phyloP scores from a whole-genome alignment of 1,140 invertebrate species.

The Caenorhabditis tropicalis region DNA sequence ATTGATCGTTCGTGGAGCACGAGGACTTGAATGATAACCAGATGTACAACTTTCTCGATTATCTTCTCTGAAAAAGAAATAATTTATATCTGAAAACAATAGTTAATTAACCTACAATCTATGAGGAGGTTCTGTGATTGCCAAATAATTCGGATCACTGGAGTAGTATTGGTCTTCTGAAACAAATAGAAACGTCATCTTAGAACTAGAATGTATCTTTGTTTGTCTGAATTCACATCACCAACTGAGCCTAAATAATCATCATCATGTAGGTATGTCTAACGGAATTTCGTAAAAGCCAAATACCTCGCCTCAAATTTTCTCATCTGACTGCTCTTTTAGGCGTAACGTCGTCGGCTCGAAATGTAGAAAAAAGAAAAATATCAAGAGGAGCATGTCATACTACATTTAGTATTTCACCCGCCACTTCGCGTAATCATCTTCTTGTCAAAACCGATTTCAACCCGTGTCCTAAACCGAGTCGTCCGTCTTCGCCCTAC shows the following conservation, averaged over 20 bases:
- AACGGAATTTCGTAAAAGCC: no score
- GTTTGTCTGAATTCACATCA: no score
- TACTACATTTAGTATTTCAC: no score
- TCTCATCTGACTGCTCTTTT: no score
- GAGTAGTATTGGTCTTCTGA: slow-evolving; percentile 25
- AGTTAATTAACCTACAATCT: background rate
- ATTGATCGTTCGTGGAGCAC: background rate
- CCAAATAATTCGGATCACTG: background rate
- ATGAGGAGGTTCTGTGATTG: background rate
- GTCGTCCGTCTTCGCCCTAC: background rate
- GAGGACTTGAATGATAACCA: background rate
- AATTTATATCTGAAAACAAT: background rate
- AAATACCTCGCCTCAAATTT: no score
- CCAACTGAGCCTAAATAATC: no score
- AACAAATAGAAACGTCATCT: no score
- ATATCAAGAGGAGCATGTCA: no score
- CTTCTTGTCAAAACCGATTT: slow-evolving; percentile 18
- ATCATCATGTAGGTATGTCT: no score
- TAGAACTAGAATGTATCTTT: no score
- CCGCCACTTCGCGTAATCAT: slow-evolving; percentile 22
- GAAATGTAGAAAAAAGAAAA: no score
- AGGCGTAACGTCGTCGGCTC: no score
- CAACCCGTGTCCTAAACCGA: background rate
- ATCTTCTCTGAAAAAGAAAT: background rate
- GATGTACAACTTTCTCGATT: background rate